Conservation (phyloP, 1,140 invertebrate genomes). For the Drosophila pseudoobscura region DNA sequence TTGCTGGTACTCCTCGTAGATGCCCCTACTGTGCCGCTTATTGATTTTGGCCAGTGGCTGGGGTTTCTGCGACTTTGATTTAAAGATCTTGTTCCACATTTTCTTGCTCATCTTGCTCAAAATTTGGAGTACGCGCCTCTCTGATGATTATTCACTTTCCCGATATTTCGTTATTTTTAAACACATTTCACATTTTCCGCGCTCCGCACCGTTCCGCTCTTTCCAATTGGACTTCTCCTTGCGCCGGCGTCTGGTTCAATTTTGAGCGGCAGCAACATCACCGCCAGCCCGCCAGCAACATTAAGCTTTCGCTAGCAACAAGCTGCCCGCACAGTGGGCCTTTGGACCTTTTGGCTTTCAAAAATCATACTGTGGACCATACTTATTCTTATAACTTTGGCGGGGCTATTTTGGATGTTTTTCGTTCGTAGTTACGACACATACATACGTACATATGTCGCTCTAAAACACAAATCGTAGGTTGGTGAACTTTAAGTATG, state of each 20-base stretch:
- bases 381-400: too few relatives aligned
- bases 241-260: conserved; percentile 52
- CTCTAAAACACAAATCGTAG: too few relatives aligned
- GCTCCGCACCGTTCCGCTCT: not conserved
- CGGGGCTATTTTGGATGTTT: too few relatives aligned
- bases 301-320: conserved; percentile 27
- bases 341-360: too few relatives aligned
- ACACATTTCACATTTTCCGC: conserved; percentile 12
- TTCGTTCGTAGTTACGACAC: too few relatives aligned
- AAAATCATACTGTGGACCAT: too few relatives aligned
- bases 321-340: not conserved
- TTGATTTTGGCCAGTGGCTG: conserved; percentile 66
- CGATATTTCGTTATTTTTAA: conserved; percentile 40
- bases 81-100: conserved; percentile 83
- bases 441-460: too few relatives aligned
- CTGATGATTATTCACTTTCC: conserved; percentile 18
- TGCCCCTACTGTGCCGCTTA: conserved; percentile 72
- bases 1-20: conserved; percentile 80
- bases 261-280: conserved; percentile 52
- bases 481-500: too few relatives aligned
- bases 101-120: conserved; percentile 72
- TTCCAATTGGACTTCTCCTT: conserved; percentile 28
- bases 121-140: not conserved
- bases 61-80: conserved; percentile 72
- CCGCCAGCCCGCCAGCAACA: not conserved